Conservation (phyloP, 2,113 vertebrate species). For the Cnemophilus loriae region DNA sequence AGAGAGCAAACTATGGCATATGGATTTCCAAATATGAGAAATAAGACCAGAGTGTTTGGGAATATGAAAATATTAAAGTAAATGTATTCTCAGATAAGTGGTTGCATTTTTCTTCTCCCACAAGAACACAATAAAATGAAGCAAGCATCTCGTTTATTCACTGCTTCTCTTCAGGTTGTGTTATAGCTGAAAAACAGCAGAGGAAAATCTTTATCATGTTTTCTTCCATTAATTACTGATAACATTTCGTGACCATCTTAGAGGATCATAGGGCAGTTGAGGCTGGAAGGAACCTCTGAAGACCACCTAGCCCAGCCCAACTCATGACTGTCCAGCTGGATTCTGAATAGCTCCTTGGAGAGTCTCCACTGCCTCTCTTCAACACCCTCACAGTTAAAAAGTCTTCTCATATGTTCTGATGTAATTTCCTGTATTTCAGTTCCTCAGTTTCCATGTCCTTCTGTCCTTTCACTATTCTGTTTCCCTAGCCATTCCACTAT, state of each 20-base stretch:
- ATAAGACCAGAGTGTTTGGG: background rate
- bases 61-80: background rate
- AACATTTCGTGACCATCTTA: background rate
- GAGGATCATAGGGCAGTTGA: background rate
- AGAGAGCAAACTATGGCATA: background rate
- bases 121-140: background rate
- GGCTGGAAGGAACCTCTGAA: background rate
- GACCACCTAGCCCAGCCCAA: background rate
- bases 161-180: background rate
- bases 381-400: background rate
- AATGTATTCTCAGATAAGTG: background rate
- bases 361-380: background rate
- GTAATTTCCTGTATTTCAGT: background rate
- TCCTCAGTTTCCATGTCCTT: background rate
- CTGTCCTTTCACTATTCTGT: background rate
- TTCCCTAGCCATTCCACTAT: background rate
- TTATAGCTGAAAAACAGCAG: background rate
- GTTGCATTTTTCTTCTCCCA: background rate
- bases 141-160: background rate
- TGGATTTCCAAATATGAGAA: background rate
- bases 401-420: fast-evolving
- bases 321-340: background rate
- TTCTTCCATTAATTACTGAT: background rate
- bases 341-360: background rate
- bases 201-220: background rate